Conservation (phyloP, 2,797 vertebrate genomes). For the Babyrousa celebensis region DNA sequence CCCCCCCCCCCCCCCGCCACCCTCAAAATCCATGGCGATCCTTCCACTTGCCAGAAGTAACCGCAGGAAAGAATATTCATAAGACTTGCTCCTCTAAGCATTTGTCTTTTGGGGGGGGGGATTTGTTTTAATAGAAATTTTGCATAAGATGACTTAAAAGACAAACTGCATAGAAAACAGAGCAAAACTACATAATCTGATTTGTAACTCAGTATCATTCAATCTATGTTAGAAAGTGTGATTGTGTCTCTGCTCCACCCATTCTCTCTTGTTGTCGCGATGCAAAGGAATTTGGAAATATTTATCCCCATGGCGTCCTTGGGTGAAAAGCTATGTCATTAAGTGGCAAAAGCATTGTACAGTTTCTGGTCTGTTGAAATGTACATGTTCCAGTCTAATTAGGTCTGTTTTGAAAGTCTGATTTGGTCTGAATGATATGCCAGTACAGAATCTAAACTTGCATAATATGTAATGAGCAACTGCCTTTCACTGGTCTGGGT, state of each 20-base stretch:
- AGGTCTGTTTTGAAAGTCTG: not conserved
- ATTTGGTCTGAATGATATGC: not conserved
- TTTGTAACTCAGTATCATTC: not conserved
- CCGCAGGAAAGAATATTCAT: slow-evolving; percentile 6
- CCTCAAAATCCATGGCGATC: slow-evolving; percentile 83
- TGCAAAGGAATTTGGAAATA: slow-evolving; percentile 47
- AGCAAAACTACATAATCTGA: slow-evolving; percentile 23
- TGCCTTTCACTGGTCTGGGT: slow-evolving; percentile 2
- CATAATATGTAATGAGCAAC: not conserved
- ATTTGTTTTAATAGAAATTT: slow-evolving; percentile 27
- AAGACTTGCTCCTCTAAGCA: slow-evolving; percentile 39
- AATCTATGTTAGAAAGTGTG: not conserved
- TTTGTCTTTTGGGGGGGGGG: slow-evolving; percentile 58
- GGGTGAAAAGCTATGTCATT: not conserved
- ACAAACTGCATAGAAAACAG: slow-evolving; percentile 57
- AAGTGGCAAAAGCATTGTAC: not conserved
- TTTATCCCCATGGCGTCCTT: not conserved
- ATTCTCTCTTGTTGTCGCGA: slow-evolving; percentile 19
- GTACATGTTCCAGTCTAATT: not conserved
- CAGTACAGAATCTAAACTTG: slow-evolving; percentile 10
- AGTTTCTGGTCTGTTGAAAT: slow-evolving; percentile 50
- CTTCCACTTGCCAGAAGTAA: slow-evolving; percentile 49
- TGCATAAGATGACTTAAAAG: slow-evolving; percentile 45
- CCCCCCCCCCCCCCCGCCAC: not conserved
- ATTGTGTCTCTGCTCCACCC: not conserved